These are phyloP conservation scores for Augochlorella aurata DNA, from an alignment of 2,888 invertebrate genomes.

Conservation along the genomic window DNA sequence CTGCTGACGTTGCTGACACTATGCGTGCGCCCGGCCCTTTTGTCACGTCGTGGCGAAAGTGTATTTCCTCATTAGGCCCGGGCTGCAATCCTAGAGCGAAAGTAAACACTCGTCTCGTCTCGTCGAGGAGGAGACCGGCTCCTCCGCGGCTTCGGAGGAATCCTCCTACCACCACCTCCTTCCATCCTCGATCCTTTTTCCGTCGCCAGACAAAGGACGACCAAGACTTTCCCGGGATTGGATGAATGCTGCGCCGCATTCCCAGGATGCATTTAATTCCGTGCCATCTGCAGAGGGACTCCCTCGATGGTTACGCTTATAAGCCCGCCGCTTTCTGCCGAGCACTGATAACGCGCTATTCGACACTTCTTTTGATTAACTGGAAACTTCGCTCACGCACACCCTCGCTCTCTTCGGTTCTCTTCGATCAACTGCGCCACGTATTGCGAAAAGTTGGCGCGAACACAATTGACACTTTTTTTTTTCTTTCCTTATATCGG, in stretches of 20 bases:
- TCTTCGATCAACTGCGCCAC: too few species aligned
- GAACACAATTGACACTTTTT: too few species aligned
- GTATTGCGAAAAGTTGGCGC: too few species aligned
- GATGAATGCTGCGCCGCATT: constrained; percentile 40
- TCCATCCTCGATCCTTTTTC: constrained; percentile 51
- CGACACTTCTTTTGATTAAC: constrained; percentile 37
- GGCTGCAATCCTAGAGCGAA: constrained; percentile 60
- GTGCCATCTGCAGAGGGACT: constrained; percentile 23
- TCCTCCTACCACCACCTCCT: constrained; percentile 24
- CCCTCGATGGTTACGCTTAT: constrained; percentile 5
- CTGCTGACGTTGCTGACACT: constrained; percentile 64
- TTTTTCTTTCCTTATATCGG: too few species aligned
- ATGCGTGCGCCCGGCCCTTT: constrained; percentile 59
- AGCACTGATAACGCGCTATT: constrained; percentile 16
- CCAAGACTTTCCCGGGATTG: constrained; percentile 45
- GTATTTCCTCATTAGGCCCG: constrained; percentile 69
- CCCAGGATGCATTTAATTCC: constrained; percentile 45
- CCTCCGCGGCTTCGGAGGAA: background rate
- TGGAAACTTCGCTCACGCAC: background rate
- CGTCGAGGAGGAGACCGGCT: background rate
- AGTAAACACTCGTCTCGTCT: constrained; percentile 44
- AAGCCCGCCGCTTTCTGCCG: constrained; percentile 8
- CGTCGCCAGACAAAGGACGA: constrained; percentile 37
- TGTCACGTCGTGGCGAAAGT: constrained; percentile 69
- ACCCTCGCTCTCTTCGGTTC: too few species aligned